phyloP scores from a whole-genome alignment of 1,140 invertebrate genomes.

The Dinoponera quadriceps region DNA sequence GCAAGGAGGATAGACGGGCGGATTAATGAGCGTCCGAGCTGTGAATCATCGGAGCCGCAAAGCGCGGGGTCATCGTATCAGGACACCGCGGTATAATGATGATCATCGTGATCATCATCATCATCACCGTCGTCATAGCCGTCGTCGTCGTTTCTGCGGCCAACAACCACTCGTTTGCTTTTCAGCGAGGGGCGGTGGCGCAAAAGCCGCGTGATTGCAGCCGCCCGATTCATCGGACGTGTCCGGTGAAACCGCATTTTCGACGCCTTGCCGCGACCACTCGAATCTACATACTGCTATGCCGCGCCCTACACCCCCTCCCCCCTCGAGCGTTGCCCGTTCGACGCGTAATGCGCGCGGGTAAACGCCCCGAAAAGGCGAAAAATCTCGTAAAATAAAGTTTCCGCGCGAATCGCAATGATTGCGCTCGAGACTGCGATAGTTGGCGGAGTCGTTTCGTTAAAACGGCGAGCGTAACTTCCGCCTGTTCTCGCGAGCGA shows the following conservation, averaged over 20 bases:
- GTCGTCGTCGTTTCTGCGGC: slow-evolving; percentile 65
- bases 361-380: no score
- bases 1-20: background rate
- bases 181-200: slow-evolving; percentile 53
- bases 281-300: background rate
- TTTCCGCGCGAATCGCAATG: no score
- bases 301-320: no score
- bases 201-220: slow-evolving; percentile 72
- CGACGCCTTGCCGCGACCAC: slow-evolving; percentile 1
- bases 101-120: slow-evolving; percentile 64
- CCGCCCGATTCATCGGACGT: slow-evolving; percentile 65
- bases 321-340: no score
- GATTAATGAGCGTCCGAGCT: slow-evolving; percentile 43
- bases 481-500: background rate
- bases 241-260: slow-evolving; percentile 43
- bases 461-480: background rate
- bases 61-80: slow-evolving; percentile 59
- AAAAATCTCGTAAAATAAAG: no score
- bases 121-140: slow-evolving; percentile 48
- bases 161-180: slow-evolving; percentile 61
- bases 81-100: slow-evolving; percentile 48
- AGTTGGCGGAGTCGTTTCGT: background rate
- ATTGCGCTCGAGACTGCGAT: no score
- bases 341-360: no score
- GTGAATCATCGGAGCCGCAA: slow-evolving; percentile 58